Evolutionary conservation across 1,140 invertebrate genomes (phyloP), one percentile per base, ranked within the genome.

Genomic region (Drosophila rhopaloa): DNA sequence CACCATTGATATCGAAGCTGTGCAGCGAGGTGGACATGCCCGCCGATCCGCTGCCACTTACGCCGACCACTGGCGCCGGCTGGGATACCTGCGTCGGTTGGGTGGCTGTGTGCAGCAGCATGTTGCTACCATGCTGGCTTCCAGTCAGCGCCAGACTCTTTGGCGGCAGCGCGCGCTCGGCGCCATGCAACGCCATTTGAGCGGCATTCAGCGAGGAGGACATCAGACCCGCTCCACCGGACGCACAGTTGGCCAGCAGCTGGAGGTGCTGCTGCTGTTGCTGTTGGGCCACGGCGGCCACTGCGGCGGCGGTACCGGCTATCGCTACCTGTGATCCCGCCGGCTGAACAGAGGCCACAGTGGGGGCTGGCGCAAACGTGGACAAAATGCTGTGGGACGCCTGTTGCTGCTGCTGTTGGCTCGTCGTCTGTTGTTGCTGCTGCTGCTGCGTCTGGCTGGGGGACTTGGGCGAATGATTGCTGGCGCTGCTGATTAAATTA

Each of bases 401-500:
- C 37, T 82, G 80, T 6, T 68, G 78, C n/a, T 79, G 82, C 4
- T 74, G 79, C 35, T 65, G 76, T 58, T 65, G 72, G 44, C 56
- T 58, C 40, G 77, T 75, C 60, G 77, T 61, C 63, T 72, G 59
- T 44, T 78, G 59, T 40, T 78, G 83, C 37, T 89, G 59, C 43
- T 78, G 83, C 37, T 89, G 82, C 24, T 81, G 88, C 38, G 84
- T 83, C 60, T 92, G 91, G 79, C 84, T 92, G 74, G 91, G 91
- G 47, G 92, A 92, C 88, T 92, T 92, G 67, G 92, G 91, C 56
- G 92, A 91, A 80, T 92, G 91, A 81, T 92, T 92, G 80, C 75
- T 75, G 74, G 76, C 70, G 59, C 68, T 63, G 74, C 66, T 90
- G 90, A 92, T 76, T 88, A 92, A 85, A 88, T 91, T 92, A 91